Evolutionary conservation across 2,888 invertebrate species (phyloP).

Genomic region (Lepas anatifera): DNA sequence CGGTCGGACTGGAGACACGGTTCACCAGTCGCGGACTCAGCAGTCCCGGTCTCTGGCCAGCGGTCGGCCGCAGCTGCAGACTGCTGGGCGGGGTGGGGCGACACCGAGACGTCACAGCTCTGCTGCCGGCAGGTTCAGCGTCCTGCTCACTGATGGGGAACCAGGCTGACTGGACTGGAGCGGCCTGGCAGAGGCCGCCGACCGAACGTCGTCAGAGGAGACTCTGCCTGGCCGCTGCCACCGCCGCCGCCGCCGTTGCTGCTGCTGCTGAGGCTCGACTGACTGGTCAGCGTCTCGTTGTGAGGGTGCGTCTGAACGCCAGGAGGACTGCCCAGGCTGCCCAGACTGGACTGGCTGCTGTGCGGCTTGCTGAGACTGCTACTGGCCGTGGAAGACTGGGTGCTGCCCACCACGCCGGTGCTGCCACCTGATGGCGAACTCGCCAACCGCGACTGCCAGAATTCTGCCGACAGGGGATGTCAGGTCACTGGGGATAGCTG

Average conservation of each 20-base stretch:
- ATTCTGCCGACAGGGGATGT: neutral
- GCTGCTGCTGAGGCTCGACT: neutral
- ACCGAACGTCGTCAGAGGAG: no score
- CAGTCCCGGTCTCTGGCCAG: no score
- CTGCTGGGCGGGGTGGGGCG: neutral
- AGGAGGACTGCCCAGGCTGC: no score
- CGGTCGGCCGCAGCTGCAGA: neutral
- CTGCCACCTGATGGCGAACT: neutral
- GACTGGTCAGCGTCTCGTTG: neutral
- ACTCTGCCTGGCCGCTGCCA: neutral
- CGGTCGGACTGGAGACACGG: neutral
- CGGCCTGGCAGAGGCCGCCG: no score
- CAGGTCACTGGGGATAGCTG: no score
- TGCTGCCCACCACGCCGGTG: neutral
- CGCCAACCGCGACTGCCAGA: neutral
- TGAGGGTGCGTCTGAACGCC: no score
- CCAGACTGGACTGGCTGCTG: no score
- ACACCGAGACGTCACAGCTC: neutral
- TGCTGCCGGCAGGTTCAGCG: no score
- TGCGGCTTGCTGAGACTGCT: no score
- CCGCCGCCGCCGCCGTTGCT: neutral
- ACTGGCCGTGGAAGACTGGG: neutral
- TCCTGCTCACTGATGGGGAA: no score
- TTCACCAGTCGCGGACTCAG: neutral
- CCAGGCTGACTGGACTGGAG: no score